Evolutionary conservation across 2,113 vertebrate genomes (phyloP), one percentile per base, ranked within the genome.

Genomic region (Otocyon megalotis): DNA sequence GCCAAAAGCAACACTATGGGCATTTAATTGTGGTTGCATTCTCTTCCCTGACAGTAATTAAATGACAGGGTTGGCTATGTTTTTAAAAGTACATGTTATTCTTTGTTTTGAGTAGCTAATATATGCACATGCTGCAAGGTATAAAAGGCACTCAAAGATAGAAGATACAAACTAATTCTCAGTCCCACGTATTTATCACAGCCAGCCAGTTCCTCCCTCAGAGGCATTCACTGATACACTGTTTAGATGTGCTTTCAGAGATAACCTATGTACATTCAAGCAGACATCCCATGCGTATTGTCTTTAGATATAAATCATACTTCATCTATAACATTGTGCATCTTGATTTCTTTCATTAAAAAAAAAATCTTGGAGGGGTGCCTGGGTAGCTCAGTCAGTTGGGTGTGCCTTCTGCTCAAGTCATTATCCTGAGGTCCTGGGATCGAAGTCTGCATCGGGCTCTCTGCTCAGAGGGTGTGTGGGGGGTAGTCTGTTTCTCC

Each of bases 11-110:
- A 26, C n/a, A 60, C 11, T 19, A 5, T 62, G 35, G 1, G 3
- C 43, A 90, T 93, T 62, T 79, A 53, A 5, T 26, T 35, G 43
- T 79, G 58, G 12, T 19, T 67, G 4, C 5, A 54, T 71, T 35
- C 22, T 72, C 28, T 53, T 6, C 2, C 9, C 2, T 63, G 63
- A 65, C 15, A 85, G 58, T 63, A 95, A 72, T 69, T 85, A 81
- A 95, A 74, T 10, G 15, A 37, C 5, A 72, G 2, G 8, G 85
- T 90, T 83, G 37, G 0, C 24, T 86, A 35, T 12, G 11, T 56
- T 81, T 90, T 77, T 19, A 89, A 81, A 96, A 85, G 72, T 71
- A 56, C 37, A 28, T 37, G 62, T 67, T 90, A n/a, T 71, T 53
- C 30, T 92, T 95, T 92, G 28, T 63, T 90, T 84, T 79, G 9